These are phyloP conservation scores for Macrochelys suwanniensis DNA, from an alignment of 2,797 vertebrate genomes.

Conservation along the genomic window DNA sequence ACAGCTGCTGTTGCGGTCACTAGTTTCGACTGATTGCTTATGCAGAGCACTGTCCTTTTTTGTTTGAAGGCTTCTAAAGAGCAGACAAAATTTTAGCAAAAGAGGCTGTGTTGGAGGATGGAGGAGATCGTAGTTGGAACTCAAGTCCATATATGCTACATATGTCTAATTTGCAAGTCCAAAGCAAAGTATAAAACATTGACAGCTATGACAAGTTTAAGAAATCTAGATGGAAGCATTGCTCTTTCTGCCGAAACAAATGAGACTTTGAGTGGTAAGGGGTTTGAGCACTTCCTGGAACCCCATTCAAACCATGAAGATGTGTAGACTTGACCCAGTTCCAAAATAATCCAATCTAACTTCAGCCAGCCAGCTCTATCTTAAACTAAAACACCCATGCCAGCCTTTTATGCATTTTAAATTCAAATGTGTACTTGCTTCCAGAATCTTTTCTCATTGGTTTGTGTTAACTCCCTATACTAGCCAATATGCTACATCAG, in stretches of 20 bases:
- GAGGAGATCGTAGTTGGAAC: neutral
- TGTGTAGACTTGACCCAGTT: neutral
- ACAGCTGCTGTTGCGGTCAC: constrained; percentile 1
- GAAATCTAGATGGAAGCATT: neutral
- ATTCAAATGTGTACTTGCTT: neutral
- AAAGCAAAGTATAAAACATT: neutral
- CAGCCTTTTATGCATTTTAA: neutral
- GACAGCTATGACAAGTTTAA: neutral
- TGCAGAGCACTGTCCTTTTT: constrained; percentile 78
- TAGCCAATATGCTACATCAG: neutral
- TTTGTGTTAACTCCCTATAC: neutral
- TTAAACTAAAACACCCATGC: neutral
- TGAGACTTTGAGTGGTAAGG: neutral
- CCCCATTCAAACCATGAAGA: fast-evolving
- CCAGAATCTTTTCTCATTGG: neutral
- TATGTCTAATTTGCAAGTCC: neutral
- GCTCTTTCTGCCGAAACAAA: neutral
- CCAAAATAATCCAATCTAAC: neutral
- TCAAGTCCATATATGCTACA: fast-evolving
- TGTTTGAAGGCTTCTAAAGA: constrained; percentile 28
- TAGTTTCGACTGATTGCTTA: constrained; percentile 7
- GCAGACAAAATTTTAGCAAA: neutral
- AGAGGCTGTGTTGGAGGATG: neutral
- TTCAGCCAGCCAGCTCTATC: neutral
- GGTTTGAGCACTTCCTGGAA: neutral